phyloP scores from a whole-genome alignment of 2,113 vertebrate genomes.

The Mustela lutreola region DNA sequence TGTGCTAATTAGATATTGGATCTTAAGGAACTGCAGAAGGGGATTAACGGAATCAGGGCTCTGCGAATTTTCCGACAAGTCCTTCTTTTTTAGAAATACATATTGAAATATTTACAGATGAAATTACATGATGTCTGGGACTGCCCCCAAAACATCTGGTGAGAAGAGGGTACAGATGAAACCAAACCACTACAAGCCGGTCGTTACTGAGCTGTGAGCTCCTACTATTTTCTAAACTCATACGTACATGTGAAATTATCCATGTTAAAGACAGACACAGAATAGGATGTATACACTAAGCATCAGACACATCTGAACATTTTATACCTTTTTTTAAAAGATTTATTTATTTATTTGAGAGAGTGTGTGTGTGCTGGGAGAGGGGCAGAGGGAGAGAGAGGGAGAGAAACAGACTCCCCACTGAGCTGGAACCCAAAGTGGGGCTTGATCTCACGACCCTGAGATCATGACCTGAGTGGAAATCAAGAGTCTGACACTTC shows the following conservation, averaged over 20 bases:
- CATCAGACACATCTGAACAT: neutral
- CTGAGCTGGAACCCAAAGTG: neutral
- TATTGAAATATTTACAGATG: conserved; percentile 26
- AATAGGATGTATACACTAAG: neutral
- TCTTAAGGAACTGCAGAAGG: neutral
- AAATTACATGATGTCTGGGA: neutral
- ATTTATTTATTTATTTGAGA: neutral
- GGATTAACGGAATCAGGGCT: neutral
- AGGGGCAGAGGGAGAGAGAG: neutral
- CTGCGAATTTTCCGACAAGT: neutral
- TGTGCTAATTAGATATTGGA: neutral
- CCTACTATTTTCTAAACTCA: neutral
- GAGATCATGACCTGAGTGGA: neutral
- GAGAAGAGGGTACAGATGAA: neutral
- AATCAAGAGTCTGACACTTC: neutral
- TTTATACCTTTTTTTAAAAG: neutral
- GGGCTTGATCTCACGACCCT: neutral
- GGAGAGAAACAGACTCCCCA: neutral
- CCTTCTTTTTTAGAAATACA: conserved; percentile 19
- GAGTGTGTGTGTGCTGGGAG: neutral
- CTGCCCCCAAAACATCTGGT: neutral
- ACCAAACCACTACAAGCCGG: neutral
- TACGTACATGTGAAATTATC: neutral
- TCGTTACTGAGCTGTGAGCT: neutral
- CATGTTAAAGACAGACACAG: neutral